Percentiles rank a stretch among this genome's conserved stretches.
These are phyloP conservation scores for Pipistrellus pipistrellus DNA, from an alignment of 2,797 vertebrate genomes.

Conservation along the genomic window DNA sequence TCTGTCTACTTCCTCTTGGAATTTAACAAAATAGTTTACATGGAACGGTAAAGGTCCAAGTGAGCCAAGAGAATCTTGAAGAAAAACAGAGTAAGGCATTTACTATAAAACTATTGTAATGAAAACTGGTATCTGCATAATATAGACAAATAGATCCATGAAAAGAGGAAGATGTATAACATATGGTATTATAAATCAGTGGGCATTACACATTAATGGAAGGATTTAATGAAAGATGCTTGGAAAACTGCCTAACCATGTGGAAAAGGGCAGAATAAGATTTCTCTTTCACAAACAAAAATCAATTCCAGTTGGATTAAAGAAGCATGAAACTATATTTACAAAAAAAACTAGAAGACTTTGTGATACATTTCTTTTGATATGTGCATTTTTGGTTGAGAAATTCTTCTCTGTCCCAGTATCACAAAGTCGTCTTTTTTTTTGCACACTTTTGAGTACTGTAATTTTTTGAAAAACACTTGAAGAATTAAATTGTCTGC, in stretches of 20 bases:
- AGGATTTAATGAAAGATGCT: not conserved
- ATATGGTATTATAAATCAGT: not conserved
- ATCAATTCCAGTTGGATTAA: conserved; percentile 11
- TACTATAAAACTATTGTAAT: conserved; percentile 7
- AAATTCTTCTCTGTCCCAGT: too few species aligned
- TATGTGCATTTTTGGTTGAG: too few species aligned
- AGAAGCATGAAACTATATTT: conserved; percentile 35
- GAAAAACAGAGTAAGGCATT: not conserved
- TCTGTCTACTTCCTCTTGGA: not conserved
- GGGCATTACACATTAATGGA: not conserved
- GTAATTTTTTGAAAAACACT: not conserved
- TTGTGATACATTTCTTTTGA: not conserved
- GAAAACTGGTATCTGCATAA: not conserved
- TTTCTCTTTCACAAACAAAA: conserved; percentile 34
- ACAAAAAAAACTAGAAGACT: not conserved
- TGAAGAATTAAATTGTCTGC: conserved; percentile 30
- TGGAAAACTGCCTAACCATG: not conserved
- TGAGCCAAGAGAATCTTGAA: conserved; percentile 11
- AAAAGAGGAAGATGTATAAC: not conserved
- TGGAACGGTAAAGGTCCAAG: not conserved
- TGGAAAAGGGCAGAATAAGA: conserved; percentile 27
- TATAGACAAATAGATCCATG: not conserved
- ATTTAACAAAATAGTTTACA: conserved; percentile 7
- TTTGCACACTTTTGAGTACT: not conserved
- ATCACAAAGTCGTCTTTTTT: not conserved